Conservation (phyloP, 2,113 vertebrate genomes). For the Hystrix brachyura region DNA sequence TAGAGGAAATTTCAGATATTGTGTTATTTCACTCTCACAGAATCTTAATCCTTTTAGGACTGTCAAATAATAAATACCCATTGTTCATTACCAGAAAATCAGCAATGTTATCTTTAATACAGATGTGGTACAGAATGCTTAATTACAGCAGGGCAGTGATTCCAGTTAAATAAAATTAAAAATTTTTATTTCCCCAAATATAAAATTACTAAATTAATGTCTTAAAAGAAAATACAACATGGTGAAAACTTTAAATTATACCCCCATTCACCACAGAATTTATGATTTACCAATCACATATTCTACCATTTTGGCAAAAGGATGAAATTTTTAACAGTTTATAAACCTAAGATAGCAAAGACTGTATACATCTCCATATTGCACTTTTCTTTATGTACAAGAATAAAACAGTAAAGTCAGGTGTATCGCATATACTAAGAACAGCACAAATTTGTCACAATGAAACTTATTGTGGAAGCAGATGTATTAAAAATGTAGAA, state of each 20-base stretch:
- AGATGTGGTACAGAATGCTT: slow-evolving; percentile 94
- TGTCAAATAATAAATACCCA: slow-evolving; percentile 78
- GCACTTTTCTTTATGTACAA: slow-evolving; percentile 95
- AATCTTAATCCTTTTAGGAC: background rate
- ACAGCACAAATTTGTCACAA: slow-evolving; percentile 88
- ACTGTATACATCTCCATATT: slow-evolving; percentile 96
- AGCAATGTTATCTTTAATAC: slow-evolving; percentile 94
- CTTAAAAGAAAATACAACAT: slow-evolving; percentile 93
- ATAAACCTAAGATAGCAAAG: slow-evolving; percentile 94
- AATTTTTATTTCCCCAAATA: slow-evolving; percentile 93
- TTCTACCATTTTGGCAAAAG: slow-evolving; percentile 96
- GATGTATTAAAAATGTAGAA: slow-evolving; percentile 91
- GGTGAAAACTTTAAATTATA: slow-evolving; percentile 94
- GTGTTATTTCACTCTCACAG: background rate
- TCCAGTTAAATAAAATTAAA: slow-evolving; percentile 98
- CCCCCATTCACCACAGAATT: slow-evolving; percentile 91
- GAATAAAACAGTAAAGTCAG: slow-evolving; percentile 89
- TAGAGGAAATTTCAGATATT: background rate
- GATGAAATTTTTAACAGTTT: slow-evolving; percentile 93
- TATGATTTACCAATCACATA: slow-evolving; percentile 89
- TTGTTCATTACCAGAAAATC: slow-evolving; percentile 86
- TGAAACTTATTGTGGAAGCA: slow-evolving; percentile 87
- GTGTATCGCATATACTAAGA: slow-evolving; percentile 85
- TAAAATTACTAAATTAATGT: slow-evolving; percentile 95
- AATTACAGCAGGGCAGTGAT: slow-evolving; percentile 97